Conservation (phyloP, 2,888 invertebrate genomes). For the Hyposoter didymator region DNA sequence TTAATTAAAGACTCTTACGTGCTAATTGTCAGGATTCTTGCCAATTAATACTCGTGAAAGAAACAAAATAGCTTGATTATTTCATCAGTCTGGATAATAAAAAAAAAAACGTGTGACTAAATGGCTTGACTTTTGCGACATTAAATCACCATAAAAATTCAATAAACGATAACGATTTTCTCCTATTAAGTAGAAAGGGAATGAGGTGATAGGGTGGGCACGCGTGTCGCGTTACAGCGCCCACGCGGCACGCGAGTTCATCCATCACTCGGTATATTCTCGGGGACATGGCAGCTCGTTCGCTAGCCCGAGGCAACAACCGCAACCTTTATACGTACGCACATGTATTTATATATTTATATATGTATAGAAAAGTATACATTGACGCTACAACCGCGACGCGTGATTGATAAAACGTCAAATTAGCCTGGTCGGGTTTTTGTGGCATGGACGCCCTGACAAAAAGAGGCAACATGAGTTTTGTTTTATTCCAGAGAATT, state of each 20-base stretch:
- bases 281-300: conserved; percentile 56
- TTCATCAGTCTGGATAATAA: background rate
- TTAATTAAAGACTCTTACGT: background rate
- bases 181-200: conserved; percentile 58
- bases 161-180: conserved; percentile 78
- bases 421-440: conserved; percentile 78
- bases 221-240: conserved; percentile 77
- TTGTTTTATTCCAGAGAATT: background rate
- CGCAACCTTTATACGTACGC: conserved; percentile 48
- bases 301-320: conserved; percentile 66
- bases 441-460: conserved; percentile 56
- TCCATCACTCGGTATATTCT: conserved; percentile 64
- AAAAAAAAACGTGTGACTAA: background rate
- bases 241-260: conserved; percentile 73
- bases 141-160: conserved; percentile 79
- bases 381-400: conserved; percentile 68
- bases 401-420: conserved; percentile 83
- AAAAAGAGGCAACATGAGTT: background rate
- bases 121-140: conserved; percentile 62
- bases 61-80: background rate
- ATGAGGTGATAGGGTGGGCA: conserved; percentile 41
- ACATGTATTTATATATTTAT: background rate
- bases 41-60: background rate
- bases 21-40: background rate
- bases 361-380: conserved; percentile 18